Evolutionary conservation across 2,888 invertebrate genomes (phyloP), one percentile per base, ranked within the genome.

Genomic region (Orthonevra nobilis): DNA sequence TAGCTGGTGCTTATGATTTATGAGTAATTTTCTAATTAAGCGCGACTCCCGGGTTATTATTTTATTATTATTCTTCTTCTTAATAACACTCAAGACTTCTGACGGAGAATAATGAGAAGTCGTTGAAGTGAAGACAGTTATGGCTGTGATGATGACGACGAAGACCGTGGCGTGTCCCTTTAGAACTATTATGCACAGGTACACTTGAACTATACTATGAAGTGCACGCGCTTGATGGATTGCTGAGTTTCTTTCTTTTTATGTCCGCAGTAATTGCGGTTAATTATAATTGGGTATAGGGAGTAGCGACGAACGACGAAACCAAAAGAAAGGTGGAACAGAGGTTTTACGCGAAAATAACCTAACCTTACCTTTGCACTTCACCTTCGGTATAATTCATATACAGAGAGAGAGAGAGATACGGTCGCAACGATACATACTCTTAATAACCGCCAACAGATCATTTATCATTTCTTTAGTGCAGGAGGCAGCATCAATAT

Each of bases 21-120:
- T 86, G 86, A 84, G 85, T 84, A 84, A 85, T 85, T 86, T 86
- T 85, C 85, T 86, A 86, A 86, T 86, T 86, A 86, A 85, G 83
- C 32, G 46, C 38, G 44, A 46, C 64, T 60, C 52, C 44, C 32
- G 23, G 66, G 23, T 54, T 64, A 58, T 70, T 74, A 54, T 69
- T 63, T 66, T 19, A 48, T 70, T 46, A 52, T 52, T 28, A 36
- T 28, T 69, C 38, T 28, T 34, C 36, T 26, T 20, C 20, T 17
- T 40, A 6, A 30, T 28, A 36, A 61, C 46, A 28, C 54, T 68
- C 64, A 40, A 32, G 30, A 44, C 52, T 66, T 19, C 20, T 34
- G 19, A 19, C 30, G 36, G 26, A 64, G 46, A 54, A 54, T 64
- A 70, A 77, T 77, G 64, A 66, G 52, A 60, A 64, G 72, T 44